phyloP scores from a whole-genome alignment of 1,140 invertebrate genomes.

The Penaeus japonicus region DNA sequence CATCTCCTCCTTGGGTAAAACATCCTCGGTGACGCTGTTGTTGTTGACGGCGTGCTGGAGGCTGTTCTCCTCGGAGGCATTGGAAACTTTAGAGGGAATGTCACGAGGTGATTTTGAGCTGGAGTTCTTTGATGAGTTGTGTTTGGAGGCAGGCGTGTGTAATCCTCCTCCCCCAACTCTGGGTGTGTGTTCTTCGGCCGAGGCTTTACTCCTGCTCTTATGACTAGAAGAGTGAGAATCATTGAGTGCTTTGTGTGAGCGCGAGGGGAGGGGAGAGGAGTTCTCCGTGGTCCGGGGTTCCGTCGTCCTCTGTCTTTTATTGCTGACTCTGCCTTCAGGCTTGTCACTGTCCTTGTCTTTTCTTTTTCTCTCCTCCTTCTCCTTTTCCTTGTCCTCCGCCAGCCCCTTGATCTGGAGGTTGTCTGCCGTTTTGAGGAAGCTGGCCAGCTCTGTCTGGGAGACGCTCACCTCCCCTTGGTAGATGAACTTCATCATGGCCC shows the following conservation, averaged over 20 bases:
- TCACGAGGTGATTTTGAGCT: conserved; percentile 25
- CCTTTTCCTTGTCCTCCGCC: conserved; percentile 73
- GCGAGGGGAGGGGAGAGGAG: conserved; percentile 19
- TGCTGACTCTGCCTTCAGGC: conserved; percentile 23
- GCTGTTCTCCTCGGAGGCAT: conserved; percentile 14
- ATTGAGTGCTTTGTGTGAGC: conserved; percentile 40
- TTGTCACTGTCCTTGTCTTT: conserved; percentile 49
- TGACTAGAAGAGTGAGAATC: conserved; percentile 56
- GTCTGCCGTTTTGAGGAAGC: conserved; percentile 90
- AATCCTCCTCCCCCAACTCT: conserved; percentile 4
- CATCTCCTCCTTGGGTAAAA: conserved; percentile 18
- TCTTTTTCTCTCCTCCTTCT: conserved; percentile 50
- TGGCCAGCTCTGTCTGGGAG: conserved; percentile 88
- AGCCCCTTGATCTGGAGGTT: conserved; percentile 90
- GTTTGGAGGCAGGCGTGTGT: conserved; percentile 14
- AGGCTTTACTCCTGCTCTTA: conserved; percentile 25
- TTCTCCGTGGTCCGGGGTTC: background rate
- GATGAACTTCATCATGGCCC: conserved; percentile 69
- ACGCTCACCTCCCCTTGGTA: conserved; percentile 89
- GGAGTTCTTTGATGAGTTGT: conserved; percentile 31
- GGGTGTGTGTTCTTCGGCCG: conserved; percentile 18
- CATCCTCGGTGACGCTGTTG: background rate
- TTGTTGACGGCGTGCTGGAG: background rate
- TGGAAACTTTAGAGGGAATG: conserved; percentile 26
- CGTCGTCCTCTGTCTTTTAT: conserved; percentile 33